These are phyloP conservation scores for Corticium candelabrum DNA, from an alignment of 37 sponge, comb jelly and placozoan genomes.

Conservation along the genomic window DNA sequence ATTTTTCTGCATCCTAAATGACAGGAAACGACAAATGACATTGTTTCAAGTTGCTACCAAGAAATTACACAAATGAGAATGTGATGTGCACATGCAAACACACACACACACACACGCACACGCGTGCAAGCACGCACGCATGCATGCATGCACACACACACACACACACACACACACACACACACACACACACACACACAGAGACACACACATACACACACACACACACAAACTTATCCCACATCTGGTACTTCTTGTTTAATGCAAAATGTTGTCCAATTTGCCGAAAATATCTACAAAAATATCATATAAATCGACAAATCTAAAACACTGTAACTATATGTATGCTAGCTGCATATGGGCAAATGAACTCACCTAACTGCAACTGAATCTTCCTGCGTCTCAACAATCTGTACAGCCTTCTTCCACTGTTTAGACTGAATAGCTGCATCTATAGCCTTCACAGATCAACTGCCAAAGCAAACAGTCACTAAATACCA, in stretches of 20 bases:
- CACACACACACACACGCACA: too few species aligned
- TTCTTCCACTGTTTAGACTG: slow-evolving; percentile 90
- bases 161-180: not conserved
- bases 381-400: slow-evolving; percentile 41
- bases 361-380: slow-evolving; percentile 19
- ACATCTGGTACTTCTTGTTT: slow-evolving; percentile 46
- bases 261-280: slow-evolving; percentile 73
- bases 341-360: not conserved
- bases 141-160: not conserved
- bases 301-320: not conserved
- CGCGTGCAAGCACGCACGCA: too few species aligned
- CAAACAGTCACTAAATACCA: not conserved
- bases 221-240: not conserved
- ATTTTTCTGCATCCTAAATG: slow-evolving; percentile 8
- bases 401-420: slow-evolving; percentile 87
- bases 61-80: too few species aligned
- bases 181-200: not conserved
- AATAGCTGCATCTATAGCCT: slow-evolving; percentile 94
- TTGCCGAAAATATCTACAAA: slow-evolving; percentile 16
- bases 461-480: slow-evolving; percentile 34
- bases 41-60: not conserved
- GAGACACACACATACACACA: not conserved
- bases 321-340: not conserved
- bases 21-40: not conserved
- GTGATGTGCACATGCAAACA: not conserved